phyloP scores from a whole-genome alignment of 2,797 vertebrate genomes.

The Pangasius macronema region DNA sequence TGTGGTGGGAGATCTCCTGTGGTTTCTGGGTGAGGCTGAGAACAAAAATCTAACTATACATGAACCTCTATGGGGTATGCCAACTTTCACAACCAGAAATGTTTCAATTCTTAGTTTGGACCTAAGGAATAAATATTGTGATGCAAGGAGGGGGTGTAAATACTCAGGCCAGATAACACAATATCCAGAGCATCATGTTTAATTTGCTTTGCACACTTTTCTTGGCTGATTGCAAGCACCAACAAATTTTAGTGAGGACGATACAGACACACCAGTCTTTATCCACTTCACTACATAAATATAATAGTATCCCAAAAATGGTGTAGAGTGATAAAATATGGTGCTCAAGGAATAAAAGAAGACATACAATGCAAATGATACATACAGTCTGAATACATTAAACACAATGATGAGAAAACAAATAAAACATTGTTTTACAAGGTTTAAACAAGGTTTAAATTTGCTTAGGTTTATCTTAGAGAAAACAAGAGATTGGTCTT shows the following conservation, averaged over 20 bases:
- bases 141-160: background rate
- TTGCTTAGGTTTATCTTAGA: conserved; percentile 45
- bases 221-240: conserved; percentile 69
- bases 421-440: conserved; percentile 50
- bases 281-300: conserved; percentile 65
- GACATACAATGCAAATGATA: conserved; percentile 64
- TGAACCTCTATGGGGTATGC: background rate
- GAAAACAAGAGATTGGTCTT: conserved; percentile 31
- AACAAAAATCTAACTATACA: background rate
- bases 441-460: conserved; percentile 46
- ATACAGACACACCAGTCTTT: conserved; percentile 57
- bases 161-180: background rate
- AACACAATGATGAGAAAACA: conserved; percentile 56
- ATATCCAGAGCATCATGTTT: conserved; percentile 60
- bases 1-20: background rate
- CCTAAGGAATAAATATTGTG: background rate
- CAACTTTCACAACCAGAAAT: background rate
- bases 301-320: conserved; percentile 58
- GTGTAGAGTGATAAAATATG: conserved; percentile 52
- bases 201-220: conserved; percentile 71
- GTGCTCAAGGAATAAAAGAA: conserved; percentile 58
- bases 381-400: conserved; percentile 55
- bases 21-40: background rate
- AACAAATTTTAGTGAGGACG: conserved; percentile 62
- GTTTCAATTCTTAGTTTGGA: background rate